These are phyloP conservation scores for Acanthurus lineatus DNA, from an alignment of 2,797 vertebrate species.

Conservation along the genomic window DNA sequence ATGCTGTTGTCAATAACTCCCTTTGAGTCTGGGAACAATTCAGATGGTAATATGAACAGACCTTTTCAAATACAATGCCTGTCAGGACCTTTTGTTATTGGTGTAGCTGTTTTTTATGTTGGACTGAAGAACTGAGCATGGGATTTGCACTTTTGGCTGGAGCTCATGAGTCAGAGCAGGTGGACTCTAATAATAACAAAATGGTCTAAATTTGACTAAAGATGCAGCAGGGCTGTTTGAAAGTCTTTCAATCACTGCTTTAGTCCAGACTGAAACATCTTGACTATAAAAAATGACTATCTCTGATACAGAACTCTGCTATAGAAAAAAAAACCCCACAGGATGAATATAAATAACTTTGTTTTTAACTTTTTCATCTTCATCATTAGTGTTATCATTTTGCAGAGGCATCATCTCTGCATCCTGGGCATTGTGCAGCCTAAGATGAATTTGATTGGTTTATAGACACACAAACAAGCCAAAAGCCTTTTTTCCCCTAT, in stretches of 20 bases:
- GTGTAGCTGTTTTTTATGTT: not conserved
- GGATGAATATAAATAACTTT: no score
- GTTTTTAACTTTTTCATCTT: no score
- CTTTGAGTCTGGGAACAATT: not conserved
- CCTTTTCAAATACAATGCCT: not conserved
- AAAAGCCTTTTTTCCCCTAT: no score
- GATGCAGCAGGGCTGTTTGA: not conserved
- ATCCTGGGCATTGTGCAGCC: no score
- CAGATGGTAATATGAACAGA: not conserved
- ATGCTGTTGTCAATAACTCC: constrained; percentile 29
- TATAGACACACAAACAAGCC: no score
- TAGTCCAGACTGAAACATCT: not conserved
- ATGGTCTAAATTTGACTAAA: not conserved
- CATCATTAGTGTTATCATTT: no score
- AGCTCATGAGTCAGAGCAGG: not conserved
- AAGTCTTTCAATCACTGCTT: not conserved
- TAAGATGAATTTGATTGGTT: no score
- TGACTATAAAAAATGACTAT: not conserved
- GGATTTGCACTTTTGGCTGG: not conserved
- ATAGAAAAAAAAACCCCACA: not conserved
- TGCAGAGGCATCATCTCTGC: no score
- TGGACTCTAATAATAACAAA: not conserved
- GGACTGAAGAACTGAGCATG: not conserved
- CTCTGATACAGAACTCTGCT: not conserved
- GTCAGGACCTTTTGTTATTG: not conserved